Base-by-base conservation (phyloP, 2,888 invertebrate species). In the Hypselothyrea guttata region DNA sequence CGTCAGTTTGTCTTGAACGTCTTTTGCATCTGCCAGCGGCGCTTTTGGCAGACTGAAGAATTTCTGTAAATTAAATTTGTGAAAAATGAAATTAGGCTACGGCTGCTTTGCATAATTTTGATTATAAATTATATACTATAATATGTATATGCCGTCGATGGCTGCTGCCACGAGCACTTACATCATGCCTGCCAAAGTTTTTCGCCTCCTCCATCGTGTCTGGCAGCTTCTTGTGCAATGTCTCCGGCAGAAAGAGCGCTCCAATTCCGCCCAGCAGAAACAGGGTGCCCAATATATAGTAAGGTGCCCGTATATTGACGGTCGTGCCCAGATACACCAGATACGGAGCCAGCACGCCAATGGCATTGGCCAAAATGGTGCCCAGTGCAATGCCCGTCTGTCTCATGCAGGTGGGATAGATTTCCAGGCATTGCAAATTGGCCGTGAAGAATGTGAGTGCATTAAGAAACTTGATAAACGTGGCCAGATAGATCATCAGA, bases 321-420 rank as follows among this genome's bases (percentile, higher is more conserved):
- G 89, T 88, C 7, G 88, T 89, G 8, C 91, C 91, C 89, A 92
- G 84, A 82, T 92, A 92, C 15, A 93, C 91, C 60, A 94, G 90
- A 75, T 92, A 93, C 0, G 93, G 93, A 0, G 92, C 92, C 40
- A 92, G 70, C n/a, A 92, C 91, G 12, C 92, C 91, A 40, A 93
- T 89, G 15, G 90, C 90, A 81, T 92, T 92, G 5, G 92, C 91
- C 38, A 92, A 78, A 30, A 93, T 91, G 49, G 91, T 91, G 27
- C 93, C 92, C 54, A 93, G 82, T 0, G 93, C 92, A 70, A 92
- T 91, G 46, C 94, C 94, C 5, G 93, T 92, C 79, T 93, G 93
- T 15, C 94, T 90, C 28, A 94, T 89, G 71, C 92, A 92, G 0
- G 94, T 94, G 9, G 94, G 94, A 86, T 93, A 94, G 13, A 93